Evolutionary conservation across 2,888 invertebrate species (phyloP).

Genomic region (Leistus spinibarbis): DNA sequence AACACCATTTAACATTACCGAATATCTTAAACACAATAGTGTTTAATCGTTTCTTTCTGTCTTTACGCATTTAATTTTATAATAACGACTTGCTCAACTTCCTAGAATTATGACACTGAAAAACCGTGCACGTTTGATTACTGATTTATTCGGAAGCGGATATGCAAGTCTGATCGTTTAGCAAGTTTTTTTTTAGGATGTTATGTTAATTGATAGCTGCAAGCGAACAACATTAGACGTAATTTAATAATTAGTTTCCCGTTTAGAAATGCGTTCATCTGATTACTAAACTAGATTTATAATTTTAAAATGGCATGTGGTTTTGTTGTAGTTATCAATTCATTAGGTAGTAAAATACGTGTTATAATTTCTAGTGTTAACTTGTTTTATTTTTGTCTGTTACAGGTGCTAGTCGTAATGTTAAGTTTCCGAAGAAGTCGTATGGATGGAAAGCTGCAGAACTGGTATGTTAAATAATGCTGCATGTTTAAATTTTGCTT

Average conservation of each 20-base stretch:
- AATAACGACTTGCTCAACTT: neutral
- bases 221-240: neutral
- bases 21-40: neutral
- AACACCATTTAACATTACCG: neutral
- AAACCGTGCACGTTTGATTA: neutral
- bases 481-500: neutral
- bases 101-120: neutral
- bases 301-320: neutral
- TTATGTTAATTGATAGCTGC: neutral
- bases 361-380: neutral
- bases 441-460: constrained; percentile 3
- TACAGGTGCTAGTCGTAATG: neutral
- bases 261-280: no score
- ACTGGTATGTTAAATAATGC: constrained; percentile 2
- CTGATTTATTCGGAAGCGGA: neutral
- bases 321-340: neutral
- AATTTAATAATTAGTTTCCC: no score
- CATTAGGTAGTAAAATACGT: neutral
- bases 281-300: neutral
- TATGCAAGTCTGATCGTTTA: neutral
- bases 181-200: neutral
- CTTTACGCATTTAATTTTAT: neutral
- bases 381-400: neutral
- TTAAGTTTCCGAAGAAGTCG: neutral
- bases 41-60: neutral